A percentile compares a stretch with the other conserved stretches of the same genome.
These are phyloP conservation scores for Aproaerema taeniolella DNA, from an alignment of 2,888 invertebrate species.

Conservation along the genomic window DNA sequence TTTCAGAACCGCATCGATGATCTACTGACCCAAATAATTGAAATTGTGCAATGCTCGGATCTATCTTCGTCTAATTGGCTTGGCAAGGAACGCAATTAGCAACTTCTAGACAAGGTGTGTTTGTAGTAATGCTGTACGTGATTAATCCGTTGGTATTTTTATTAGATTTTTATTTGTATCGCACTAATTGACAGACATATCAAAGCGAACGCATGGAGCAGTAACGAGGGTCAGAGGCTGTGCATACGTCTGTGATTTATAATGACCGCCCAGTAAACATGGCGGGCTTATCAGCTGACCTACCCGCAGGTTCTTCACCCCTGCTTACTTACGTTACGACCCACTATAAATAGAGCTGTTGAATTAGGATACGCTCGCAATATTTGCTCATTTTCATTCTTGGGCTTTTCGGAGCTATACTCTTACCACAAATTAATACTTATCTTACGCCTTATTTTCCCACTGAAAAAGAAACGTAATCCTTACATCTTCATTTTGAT, in stretches of 20 bases:
- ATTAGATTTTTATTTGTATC: slow-evolving; percentile 5
- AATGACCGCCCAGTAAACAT: slow-evolving; percentile 56
- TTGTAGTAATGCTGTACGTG: too few relatives aligned
- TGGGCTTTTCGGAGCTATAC: too few relatives aligned
- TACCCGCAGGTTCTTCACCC: slow-evolving; percentile 54
- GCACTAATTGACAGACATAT: slow-evolving; percentile 14
- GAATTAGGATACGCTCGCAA: too few relatives aligned
- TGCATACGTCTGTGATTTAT: slow-evolving; percentile 57
- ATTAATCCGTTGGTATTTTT: too few relatives aligned
- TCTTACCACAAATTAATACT: too few relatives aligned
- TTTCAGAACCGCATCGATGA: slow-evolving; percentile 25
- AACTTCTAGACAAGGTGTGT: neutral
- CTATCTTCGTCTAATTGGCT: slow-evolving; percentile 13
- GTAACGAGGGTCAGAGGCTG: slow-evolving; percentile 59
- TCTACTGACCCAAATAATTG: slow-evolving; percentile 28
- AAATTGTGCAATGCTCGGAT: slow-evolving; percentile 20
- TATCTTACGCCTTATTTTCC: too few relatives aligned
- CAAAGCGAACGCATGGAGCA: slow-evolving; percentile 34
- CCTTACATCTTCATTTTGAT: too few relatives aligned
- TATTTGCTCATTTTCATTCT: too few relatives aligned
- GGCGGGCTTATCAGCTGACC: slow-evolving; percentile 52
- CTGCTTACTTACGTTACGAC: slow-evolving; percentile 1
- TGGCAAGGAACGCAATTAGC: slow-evolving; percentile 1
- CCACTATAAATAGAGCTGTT: too few relatives aligned
- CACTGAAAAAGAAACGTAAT: too few relatives aligned